These are phyloP conservation scores for Nebria salina DNA, from an alignment of 2,888 invertebrate species.

Conservation along the genomic window DNA sequence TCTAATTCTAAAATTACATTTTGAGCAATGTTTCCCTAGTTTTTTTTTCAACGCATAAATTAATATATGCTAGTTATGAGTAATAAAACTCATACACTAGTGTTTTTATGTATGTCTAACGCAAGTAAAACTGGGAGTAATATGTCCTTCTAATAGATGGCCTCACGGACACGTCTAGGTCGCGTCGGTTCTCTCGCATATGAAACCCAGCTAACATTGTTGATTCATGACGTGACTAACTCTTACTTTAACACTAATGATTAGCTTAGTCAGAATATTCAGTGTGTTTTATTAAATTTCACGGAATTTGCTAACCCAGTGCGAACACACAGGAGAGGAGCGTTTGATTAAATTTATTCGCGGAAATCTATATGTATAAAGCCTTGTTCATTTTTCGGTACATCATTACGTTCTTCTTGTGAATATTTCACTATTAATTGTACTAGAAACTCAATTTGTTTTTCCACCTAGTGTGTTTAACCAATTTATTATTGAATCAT, in stretches of 20 bases:
- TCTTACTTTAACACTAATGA: conserved; percentile 42
- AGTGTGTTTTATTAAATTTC: conserved; percentile 36
- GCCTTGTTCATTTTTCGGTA: conserved; percentile 18
- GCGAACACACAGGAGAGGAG: background rate
- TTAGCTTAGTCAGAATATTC: conserved; percentile 35
- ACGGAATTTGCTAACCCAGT: conserved; percentile 10
- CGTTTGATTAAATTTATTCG: conserved; percentile 31
- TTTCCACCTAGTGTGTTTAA: conserved; percentile 21
- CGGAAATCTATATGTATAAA: conserved; percentile 12
- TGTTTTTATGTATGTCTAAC: background rate
- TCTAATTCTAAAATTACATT: conserved; percentile 22
- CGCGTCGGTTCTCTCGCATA: background rate
- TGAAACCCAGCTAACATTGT: conserved; percentile 12
- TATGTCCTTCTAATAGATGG: conserved; percentile 29
- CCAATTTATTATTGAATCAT: background rate
- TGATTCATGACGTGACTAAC: conserved; percentile 44
- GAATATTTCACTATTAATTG: conserved; percentile 21
- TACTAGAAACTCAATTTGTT: conserved; percentile 26
- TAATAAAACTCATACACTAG: conserved; percentile 7
- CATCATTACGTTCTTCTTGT: conserved; percentile 28
- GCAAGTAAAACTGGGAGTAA: background rate
- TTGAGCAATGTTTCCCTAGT: background rate
- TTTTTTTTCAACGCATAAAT: background rate
- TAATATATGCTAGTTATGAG: conserved; percentile 7
- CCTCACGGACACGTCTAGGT: background rate